Evolutionary conservation across 2,113 vertebrate genomes (phyloP), one percentile per base, ranked within the genome.

Genomic region (Calypte anna): DNA sequence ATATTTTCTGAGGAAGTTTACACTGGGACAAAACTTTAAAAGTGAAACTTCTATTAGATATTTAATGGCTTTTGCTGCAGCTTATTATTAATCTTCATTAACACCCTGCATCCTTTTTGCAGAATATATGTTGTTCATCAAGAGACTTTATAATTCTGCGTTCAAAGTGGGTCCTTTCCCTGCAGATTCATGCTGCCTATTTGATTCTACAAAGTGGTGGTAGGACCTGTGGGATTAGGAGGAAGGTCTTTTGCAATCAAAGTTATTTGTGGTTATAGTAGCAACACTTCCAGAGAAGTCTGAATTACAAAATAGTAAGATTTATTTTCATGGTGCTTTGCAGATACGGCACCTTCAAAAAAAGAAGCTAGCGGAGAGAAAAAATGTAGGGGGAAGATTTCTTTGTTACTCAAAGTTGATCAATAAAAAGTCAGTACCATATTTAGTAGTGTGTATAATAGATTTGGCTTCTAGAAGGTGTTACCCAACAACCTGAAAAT

Each of bases 21-120:
- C 50, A 33, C 69, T 96, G 96, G 92, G 93, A 94, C 95, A 94
- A 72, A 97, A 93, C 93, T 78, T 77, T 4, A 50, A 90, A 85
- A 81, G 40, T n/a, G 11, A 62, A 74, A 59, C 61, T 63, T 3
- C 76, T 59, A 64, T 40, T 40, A 40, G 40, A 15, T 24, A 13
- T 23, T 64, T 46, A 67, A 57, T 70, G 67, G 12, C 61, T 58
- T 91, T 90, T 90, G 33, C 30, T 82, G 10, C 36, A 68, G 27
- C 23, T 74, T 67, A 25, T 43, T 83, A 20, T 51, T 82, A 82
- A 14, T 73, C 36, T 81, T 83, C 36, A 22, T 53, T 53, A 54
- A 28, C 36, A 92, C 11, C 30, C 19, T 58, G 14, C 6, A 0
- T 92, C 44, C 6, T 70, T 23, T 82, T 73, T 46, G 33, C 78